Percentiles rank a stretch among this genome's conserved stretches.
Evolutionary conservation across 2,113 vertebrate species (phyloP).

Genomic region (Crypturellus undulatus): DNA sequence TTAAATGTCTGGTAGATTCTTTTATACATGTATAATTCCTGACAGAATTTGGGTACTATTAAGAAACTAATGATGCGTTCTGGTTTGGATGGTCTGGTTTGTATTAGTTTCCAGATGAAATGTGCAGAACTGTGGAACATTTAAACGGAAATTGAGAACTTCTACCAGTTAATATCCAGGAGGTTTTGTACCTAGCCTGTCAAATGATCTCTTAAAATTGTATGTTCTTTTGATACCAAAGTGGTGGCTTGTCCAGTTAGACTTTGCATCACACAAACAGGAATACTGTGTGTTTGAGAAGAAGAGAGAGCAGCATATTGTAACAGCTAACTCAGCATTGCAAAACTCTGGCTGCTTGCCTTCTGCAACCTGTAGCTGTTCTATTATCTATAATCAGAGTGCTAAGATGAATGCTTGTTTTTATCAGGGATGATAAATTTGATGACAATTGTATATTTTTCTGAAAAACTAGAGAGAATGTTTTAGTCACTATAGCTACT

Average conservation of each 20-base stretch:
- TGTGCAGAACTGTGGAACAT: not conserved
- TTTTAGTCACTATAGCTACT: not conserved
- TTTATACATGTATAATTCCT: not conserved
- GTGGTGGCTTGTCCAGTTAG: not conserved
- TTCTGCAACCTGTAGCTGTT: not conserved
- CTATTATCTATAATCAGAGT: not conserved
- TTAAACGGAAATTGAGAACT: not conserved
- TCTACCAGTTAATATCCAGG: not conserved
- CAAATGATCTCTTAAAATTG: not conserved
- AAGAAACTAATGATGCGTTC: not conserved
- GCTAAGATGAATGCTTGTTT: slow-evolving; percentile 1
- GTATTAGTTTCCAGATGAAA: not conserved
- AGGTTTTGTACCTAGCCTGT: not conserved
- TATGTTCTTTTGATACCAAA: not conserved
- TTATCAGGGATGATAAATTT: not conserved
- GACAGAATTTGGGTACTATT: not conserved
- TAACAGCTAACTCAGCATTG: not conserved
- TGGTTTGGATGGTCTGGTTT: not conserved
- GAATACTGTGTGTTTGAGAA: not conserved
- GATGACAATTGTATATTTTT: not conserved
- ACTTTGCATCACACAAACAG: not conserved
- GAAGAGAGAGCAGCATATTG: not conserved
- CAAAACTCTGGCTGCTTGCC: not conserved
- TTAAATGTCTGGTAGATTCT: not conserved
- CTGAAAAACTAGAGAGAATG: not conserved